Percentiles rank a stretch among this genome's conserved stretches.
phyloP scores from a whole-genome alignment of 2,888 invertebrate species.

The Thecophora atra region DNA sequence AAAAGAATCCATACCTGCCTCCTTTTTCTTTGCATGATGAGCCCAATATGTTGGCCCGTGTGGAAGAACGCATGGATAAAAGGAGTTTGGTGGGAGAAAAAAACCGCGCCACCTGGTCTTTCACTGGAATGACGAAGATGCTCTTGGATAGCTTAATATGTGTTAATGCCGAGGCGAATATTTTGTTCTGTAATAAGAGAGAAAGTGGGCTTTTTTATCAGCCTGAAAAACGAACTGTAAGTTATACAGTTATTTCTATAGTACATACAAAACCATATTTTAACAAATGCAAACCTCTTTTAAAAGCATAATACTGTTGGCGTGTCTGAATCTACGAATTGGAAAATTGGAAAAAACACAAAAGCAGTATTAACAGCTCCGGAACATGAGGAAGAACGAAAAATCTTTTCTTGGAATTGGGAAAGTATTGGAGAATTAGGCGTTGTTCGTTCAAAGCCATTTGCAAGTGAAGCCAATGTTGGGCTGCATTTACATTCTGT shows the following conservation, averaged over 20 bases:
- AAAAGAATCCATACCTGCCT: constrained; percentile 51
- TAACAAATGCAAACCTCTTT: not conserved
- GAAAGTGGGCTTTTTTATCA: not conserved
- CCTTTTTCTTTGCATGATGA: constrained; percentile 48
- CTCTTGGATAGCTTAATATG: constrained; percentile 48
- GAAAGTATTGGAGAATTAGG: constrained; percentile 51
- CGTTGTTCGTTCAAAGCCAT: constrained; percentile 46
- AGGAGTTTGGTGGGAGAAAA: too few species aligned
- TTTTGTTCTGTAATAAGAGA: constrained; percentile 43
- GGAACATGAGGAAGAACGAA: not conserved
- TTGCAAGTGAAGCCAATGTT: constrained; percentile 49
- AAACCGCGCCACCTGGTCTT: constrained; percentile 44
- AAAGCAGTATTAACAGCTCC: not conserved
- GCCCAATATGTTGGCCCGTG: constrained; percentile 44
- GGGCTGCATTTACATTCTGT: constrained; percentile 49
- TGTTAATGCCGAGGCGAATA: constrained; percentile 46
- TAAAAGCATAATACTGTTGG: not conserved
- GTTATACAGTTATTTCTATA: too few species aligned
- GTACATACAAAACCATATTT: too few species aligned
- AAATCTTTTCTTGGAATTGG: constrained; percentile 52
- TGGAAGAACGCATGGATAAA: too few species aligned
- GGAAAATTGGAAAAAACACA: not conserved
- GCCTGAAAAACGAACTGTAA: not conserved
- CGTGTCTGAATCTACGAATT: not conserved
- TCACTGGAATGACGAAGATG: constrained; percentile 50